Conservation (phyloP, 2,888 invertebrate species). For the Drymonia ruficornis region DNA sequence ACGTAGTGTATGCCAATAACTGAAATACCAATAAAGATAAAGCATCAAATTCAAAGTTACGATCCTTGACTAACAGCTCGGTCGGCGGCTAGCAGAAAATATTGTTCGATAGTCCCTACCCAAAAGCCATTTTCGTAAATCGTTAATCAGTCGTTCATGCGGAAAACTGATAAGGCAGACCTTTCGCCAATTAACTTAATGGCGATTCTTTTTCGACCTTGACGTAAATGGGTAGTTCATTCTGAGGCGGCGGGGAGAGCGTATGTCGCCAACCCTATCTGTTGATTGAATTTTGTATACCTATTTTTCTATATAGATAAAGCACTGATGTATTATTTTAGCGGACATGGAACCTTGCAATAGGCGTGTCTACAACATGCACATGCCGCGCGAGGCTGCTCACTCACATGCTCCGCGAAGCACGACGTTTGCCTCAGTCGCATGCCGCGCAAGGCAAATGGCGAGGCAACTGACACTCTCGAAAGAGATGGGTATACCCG, state of each 20-base stretch:
- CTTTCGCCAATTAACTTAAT: slow-evolving; percentile 79
- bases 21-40: slow-evolving; percentile 15
- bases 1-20: not conserved
- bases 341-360: no score
- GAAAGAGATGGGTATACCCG: no score
- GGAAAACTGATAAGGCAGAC: slow-evolving; percentile 79
- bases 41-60: slow-evolving; percentile 12
- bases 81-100: slow-evolving; percentile 41
- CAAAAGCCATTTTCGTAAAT: slow-evolving; percentile 72
- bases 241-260: slow-evolving; percentile 31
- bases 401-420: no score
- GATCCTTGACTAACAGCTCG: slow-evolving; percentile 25
- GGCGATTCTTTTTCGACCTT: slow-evolving; percentile 71
- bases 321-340: no score
- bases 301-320: no score
- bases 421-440: no score
- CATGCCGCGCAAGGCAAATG: no score
- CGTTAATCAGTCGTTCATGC: slow-evolving; percentile 76
- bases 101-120: slow-evolving; percentile 55
- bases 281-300: slow-evolving; percentile 42
- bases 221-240: slow-evolving; percentile 46
- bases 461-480: no score
- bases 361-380: no score
- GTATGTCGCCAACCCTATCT: slow-evolving; percentile 37
- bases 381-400: no score